Evolutionary conservation across 2,797 vertebrate species (phyloP), one percentile per base, ranked within the genome.

Genomic region (Alauda arvensis): DNA sequence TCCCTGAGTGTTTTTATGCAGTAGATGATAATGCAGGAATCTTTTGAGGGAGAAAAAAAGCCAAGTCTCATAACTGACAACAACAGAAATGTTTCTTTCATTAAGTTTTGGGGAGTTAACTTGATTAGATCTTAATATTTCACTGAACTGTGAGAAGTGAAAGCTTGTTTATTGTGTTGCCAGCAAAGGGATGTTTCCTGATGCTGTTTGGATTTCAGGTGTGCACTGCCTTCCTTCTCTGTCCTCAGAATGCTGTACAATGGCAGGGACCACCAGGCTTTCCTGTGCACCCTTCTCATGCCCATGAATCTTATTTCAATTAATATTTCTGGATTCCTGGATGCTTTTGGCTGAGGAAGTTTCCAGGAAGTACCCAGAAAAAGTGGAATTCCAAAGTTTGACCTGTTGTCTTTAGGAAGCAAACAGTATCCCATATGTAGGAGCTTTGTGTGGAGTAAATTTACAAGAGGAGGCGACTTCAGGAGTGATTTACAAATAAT

Each of bases 201-300:
- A 8, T n/a, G 31, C 25, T 77, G 21, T 59, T 20, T 57, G 28
- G 34, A 10, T 67, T 79, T 51, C 26, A 48, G 46, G 20, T 17
- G 37, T 53, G 57, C 12, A 1, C 7, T 67, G 17, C 23, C 28
- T n/a, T 12, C 7, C 14, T 59, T 37, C 11, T 71, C 15, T 71
- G 0, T 26, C 18, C 14, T 66, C 34, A 12, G 39, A 62, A 19
- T 8, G 6, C 16, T 3, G 1, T 4, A 7, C 53, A 51, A 17
- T 21, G 7, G 31, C 40, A 76, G 40, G 18, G 46, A 31, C 10
- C 1, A 7, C 18, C 11, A 28, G 29, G 37, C 65, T 43, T 48
- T 68, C 10, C 60, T 63, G 11, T 48, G 18, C 10, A 6, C 5
- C 20, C 4, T 46, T 34, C 51, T 83, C 17, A 2, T 4, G 1